Evolutionary conservation across 2,113 vertebrate species (phyloP).

Genomic region (Stigmatopora nigra): DNA sequence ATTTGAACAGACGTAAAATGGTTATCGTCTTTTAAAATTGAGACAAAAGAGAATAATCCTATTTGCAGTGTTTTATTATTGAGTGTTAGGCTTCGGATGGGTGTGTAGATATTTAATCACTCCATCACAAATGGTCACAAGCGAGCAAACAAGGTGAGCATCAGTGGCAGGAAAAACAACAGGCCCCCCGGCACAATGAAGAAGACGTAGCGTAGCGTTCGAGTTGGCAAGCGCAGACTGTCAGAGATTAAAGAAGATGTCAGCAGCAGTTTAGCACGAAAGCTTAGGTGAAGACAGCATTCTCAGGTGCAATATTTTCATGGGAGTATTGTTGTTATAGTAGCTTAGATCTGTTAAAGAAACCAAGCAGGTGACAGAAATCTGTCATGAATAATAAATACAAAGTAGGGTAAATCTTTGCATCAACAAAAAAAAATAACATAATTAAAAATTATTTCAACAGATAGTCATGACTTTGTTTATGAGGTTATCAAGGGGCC

Average conservation of each 20-base stretch:
- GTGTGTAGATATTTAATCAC: slow-evolving; percentile 41
- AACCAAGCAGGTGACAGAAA: slow-evolving; percentile 52
- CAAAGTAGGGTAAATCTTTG: slow-evolving; percentile 34
- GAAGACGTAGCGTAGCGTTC: slow-evolving; percentile 43
- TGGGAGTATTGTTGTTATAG: slow-evolving; percentile 37
- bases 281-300: slow-evolving; percentile 58
- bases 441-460: background rate
- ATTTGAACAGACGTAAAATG: slow-evolving; percentile 21
- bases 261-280: slow-evolving; percentile 68
- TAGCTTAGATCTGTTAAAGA: slow-evolving; percentile 67
- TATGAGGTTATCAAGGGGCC: too few relatives aligned
- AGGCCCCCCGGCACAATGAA: slow-evolving; percentile 48
- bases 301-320: slow-evolving; percentile 49
- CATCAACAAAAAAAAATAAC: slow-evolving; percentile 36
- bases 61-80: slow-evolving; percentile 22
- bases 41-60: background rate
- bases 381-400: slow-evolving; percentile 24
- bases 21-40: slow-evolving; percentile 19
- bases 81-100: slow-evolving; percentile 6
- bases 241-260: slow-evolving; percentile 74
- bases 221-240: slow-evolving; percentile 50
- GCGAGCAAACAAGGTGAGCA: slow-evolving; percentile 44
- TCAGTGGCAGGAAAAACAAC: slow-evolving; percentile 31
- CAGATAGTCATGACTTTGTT: slow-evolving; percentile 17
- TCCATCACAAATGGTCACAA: slow-evolving; percentile 42